phyloP scores from a whole-genome alignment of 2,797 vertebrate genomes.

The Meriones psammophilus region DNA sequence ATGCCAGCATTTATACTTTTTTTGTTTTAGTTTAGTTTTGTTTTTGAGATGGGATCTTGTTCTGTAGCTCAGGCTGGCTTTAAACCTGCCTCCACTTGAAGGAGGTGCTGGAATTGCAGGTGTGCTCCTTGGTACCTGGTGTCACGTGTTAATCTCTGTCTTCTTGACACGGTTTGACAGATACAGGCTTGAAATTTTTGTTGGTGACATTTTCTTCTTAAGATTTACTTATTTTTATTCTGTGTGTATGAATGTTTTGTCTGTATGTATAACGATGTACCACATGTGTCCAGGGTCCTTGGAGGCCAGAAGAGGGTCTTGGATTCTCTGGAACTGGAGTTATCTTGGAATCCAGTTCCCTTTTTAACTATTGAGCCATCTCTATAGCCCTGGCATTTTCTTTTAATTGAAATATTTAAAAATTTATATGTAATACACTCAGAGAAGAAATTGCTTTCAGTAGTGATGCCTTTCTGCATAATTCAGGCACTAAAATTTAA shows the following conservation, averaged over 20 bases:
- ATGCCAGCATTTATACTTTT: too few relatives aligned
- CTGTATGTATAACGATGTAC: neutral
- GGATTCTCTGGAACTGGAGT: neutral
- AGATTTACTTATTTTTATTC: neutral
- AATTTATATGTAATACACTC: neutral
- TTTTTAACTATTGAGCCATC: neutral
- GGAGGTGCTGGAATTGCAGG: neutral
- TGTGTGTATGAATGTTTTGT: neutral
- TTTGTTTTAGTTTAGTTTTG: neutral
- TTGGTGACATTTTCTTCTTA: neutral
- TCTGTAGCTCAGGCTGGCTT: neutral
- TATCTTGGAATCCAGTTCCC: neutral
- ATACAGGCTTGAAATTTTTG: neutral
- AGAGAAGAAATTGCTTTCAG: neutral
- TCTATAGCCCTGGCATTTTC: neutral
- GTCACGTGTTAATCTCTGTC: neutral
- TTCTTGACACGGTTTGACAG: neutral
- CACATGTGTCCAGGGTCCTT: neutral
- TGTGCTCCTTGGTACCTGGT: neutral
- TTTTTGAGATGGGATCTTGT: neutral
- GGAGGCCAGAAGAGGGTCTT: neutral
- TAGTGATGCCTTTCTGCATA: neutral
- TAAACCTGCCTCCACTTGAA: neutral
- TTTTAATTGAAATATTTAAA: constrained; percentile 7
- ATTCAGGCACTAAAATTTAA: constrained; percentile 1